Evolutionary conservation across 1,140 invertebrate species (phyloP), one percentile per base, ranked within the genome.

Genomic region (Nautilus pompilius): DNA sequence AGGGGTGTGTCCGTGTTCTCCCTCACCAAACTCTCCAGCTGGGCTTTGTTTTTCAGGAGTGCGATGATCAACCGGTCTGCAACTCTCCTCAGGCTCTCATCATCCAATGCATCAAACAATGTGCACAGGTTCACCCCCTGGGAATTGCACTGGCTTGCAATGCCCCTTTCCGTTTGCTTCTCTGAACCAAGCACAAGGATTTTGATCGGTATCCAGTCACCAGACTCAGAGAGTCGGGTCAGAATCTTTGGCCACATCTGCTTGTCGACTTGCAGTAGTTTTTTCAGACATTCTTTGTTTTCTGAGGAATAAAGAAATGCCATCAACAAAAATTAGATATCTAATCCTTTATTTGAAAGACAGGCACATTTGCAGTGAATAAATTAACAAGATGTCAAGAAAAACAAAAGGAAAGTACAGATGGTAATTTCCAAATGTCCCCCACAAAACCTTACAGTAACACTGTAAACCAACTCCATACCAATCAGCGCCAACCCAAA

Each of bases 151-250:
- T 22, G 17, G 15, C 45, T 30, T 6, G 63, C 63, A 4, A 60
- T 54, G 4, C 62, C 62, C 15, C 56, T 46, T n/a, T 45, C 29
- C 28, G 28, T 60, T 22, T 41, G 24, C 15, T 48, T 41, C 41
- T 56, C 36, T n/a, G 30, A 15, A 30, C 63, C 63, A 17, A 60
- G 3, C 5, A 65, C 33, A 33, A 65, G 58, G 20, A 28, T 48
- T 3, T 49, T 53, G 10, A 65, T 45, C 15, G 34, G 32, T n/a
- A 56, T 54, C 63, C 63, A 65, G 17, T 65, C 63, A 5, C 22
- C 34, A 28, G 24, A 32, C 30, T n/a, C 33, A 54, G 46, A 48
- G n/a, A 65, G 58, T 41, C 41, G 45, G 15, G 5, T 34, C 5
- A 63, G 28, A 26, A 63, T 32, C 13, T 33, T n/a, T 51, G 62